Percentiles rank a stretch among this genome's conserved stretches.
phyloP scores from a whole-genome alignment of 1,140 invertebrate genomes.

The Colletes latitarsis region DNA sequence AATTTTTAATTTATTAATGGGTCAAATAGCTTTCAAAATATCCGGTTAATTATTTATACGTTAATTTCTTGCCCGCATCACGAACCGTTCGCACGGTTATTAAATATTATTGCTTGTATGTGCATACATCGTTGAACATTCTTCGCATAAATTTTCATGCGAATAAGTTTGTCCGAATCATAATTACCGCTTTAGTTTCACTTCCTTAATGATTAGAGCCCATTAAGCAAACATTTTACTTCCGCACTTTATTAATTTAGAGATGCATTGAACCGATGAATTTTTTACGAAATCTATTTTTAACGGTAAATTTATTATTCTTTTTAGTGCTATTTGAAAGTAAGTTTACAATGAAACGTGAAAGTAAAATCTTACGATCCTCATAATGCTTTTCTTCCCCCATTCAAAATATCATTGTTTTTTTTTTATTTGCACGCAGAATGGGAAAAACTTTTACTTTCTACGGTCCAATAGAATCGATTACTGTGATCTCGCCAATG shows the following conservation, averaged over 20 bases:
- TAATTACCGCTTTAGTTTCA: conserved; percentile 1
- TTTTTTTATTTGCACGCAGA: no score
- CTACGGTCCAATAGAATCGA: neutral
- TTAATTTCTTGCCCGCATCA: neutral
- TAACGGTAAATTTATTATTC: no score
- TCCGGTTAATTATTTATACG: neutral
- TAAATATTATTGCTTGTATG: neutral
- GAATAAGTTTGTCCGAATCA: neutral
- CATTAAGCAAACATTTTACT: neutral
- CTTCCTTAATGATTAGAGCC: conserved; percentile 14
- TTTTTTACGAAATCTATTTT: neutral
- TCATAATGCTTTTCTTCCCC: neutral
- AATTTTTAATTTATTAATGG: neutral
- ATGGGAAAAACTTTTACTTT: conserved; percentile 1
- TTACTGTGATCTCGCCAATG: neutral
- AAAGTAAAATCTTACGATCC: neutral
- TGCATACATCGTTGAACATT: neutral
- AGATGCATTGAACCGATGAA: no score
- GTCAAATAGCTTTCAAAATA: neutral
- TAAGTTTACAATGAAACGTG: neutral
- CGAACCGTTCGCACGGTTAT: neutral
- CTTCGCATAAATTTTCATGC: conserved; percentile 24
- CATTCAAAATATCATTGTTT: neutral
- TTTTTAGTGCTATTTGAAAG: neutral
- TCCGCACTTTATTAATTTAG: neutral